Evolutionary conservation across 1,140 invertebrate genomes (phyloP), one percentile per base, ranked within the genome.

Genomic region (Aphelinus certus): DNA sequence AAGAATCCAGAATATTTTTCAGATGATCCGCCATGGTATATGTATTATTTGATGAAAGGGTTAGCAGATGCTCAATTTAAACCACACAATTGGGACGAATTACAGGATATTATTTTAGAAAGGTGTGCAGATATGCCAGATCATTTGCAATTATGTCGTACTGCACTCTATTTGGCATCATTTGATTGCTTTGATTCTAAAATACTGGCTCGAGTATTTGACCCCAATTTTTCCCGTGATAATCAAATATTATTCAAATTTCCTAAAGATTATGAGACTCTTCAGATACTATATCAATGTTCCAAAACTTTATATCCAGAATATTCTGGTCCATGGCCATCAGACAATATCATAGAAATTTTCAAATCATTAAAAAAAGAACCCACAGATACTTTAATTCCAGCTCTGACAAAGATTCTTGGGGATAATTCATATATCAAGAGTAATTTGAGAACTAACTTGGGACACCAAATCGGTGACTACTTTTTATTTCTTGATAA

Each of bases 41-140:
- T 46, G 89, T 75, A 84, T 26, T 26, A 83, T 55, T 87, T 91
- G 69, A 83, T 90, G 70, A 86, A 86, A 71, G 88, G 84, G 55
- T 81, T 91, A 45, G 83, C 88, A 9, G 87, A 88, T 77, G 90
- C 89, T 48, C 89, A 92, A 83, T 92, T 90, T 79, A 90, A 88
- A 62, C 91, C 92, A 2, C 65, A 83, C 26, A 77, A 88, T 78
- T 93, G 91, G 91, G 76, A 84, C 1, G 85, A 81, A 83, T 89
- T 81, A 78, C 26, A 26, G 26, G 26, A 26, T 26, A 26, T 26
- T 26, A 26, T 26, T 26, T 26, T 26, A 26, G 26, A 26, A 26
- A 26, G 26, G 26, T 26, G 26, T 26, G 26, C 26, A 26, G 26
- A 26, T 26, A 26, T 26, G 26, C 26, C 26, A 26, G 26, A 26